Base-by-base conservation (phyloP, 2,113 vertebrate species). In the Melanerpes formicivorus region DNA sequence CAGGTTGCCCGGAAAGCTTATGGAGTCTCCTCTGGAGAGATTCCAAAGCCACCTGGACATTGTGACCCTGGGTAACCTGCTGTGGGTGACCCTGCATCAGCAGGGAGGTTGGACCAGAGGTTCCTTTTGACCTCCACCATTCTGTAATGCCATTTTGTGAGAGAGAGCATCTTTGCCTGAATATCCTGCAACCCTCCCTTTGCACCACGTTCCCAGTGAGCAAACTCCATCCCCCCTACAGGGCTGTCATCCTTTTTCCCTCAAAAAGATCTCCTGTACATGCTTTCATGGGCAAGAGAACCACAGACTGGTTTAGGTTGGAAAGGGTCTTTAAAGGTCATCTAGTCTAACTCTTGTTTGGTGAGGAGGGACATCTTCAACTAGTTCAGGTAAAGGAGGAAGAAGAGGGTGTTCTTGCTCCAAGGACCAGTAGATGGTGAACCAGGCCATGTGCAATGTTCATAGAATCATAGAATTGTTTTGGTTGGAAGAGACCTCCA, bases 151-250 rank as follows among this genome's bases (percentile, higher is more conserved):
- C 21, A 23, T 25, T 52, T 22, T 25, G 50, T 52, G n/a, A 69
- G 18, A n/a, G 77, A 23, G 18, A 50, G 15, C 8, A 91, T 27
- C 4, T 46, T n/a, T 25, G 14, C 18, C 44, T 3, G 0, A 65
- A 40, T 16, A 54, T 26, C 69, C n/a, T 17, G 9, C 30, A 64
- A 42, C 23, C 10, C 19, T 70, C 23, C 55, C 46, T 62, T 60
- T 9, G 26, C 8, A 13, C 44, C 42, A 59, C 1, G 2, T 30
- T 48, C 29, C 48, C 58, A 37, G 16, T 0, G 4, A 63, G 55
- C 26, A 15, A 84, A 5, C 50, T 23, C 17, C 40, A 37, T 9
- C 58, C 29, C 67, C 59, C 29, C 34, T 11, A 16, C 23, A 14
- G 34, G 10, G 15, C 48, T 52, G 42, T 3, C 18, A 12, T 14